A percentile compares a stretch with the other conserved stretches of the same genome.
These are phyloP conservation scores for Noturus placidus DNA, from an alignment of 2,113 vertebrate species.

Conservation along the genomic window DNA sequence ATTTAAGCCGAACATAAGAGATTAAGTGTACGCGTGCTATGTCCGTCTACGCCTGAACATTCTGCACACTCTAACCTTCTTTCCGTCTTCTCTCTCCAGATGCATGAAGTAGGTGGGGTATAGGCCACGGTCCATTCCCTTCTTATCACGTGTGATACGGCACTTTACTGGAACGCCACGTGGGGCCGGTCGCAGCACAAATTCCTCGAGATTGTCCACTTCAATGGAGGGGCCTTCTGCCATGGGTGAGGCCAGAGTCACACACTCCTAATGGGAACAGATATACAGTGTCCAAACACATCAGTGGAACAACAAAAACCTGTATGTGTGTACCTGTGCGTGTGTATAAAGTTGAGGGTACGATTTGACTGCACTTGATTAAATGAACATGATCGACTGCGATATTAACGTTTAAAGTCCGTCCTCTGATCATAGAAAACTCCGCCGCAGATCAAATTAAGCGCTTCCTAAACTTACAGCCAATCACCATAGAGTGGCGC, in stretches of 20 bases:
- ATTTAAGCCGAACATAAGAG: not conserved
- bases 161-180: conserved; percentile 85
- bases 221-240: conserved; percentile 75
- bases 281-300: not conserved
- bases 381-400: no score
- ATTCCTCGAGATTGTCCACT: conserved; percentile 85
- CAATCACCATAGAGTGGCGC: no score
- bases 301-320: not conserved
- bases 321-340: not conserved
- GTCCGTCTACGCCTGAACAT: not conserved
- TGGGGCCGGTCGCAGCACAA: conserved; percentile 84
- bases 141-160: conserved; percentile 91
- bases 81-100: conserved; percentile 89
- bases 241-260: conserved; percentile 69
- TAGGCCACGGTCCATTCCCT: conserved; percentile 92
- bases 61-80: conserved; percentile 75
- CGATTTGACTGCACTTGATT: no score
- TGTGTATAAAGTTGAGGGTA: not conserved
- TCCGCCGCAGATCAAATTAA: no score
- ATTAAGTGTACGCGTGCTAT: not conserved
- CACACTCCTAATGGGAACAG: conserved; percentile 70
- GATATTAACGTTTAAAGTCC: no score
- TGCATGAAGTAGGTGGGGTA: conserved; percentile 98
- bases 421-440: no score
- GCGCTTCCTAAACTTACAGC: no score